Base-by-base conservation (phyloP, 2,888 invertebrate genomes). In the Endomychus coccineus region DNA sequence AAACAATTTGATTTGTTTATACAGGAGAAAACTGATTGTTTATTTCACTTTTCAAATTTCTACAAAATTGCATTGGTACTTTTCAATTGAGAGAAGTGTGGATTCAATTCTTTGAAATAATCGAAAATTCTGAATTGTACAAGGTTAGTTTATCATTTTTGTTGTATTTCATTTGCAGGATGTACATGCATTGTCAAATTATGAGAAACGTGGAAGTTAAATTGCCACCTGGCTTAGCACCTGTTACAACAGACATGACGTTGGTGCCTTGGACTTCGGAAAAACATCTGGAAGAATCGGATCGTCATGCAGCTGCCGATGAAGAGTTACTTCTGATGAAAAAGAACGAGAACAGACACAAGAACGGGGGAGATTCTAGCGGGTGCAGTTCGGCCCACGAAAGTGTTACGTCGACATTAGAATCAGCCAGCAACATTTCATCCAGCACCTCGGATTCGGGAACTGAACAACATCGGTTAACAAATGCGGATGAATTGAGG, bases 141-240 rank as follows among this genome's bases (percentile, higher is more conserved):
- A n/a, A n/a, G 21, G 21, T 7, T 19, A 19, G n/a, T 19, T 19
- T 19, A 6, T 6, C 21, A 6, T 7, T 7, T 19, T 19, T n/a
- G 6, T 7, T 7, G 6, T 7, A 19, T n/a, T 7, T 7, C 21
- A 19, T 36, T 60, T 65, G 59, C 45, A 79, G 79, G 55, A 54
- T 73, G 15, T 79, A 77, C 64, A 66, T 69, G 38, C 74, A 71
- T 42, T 76, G 73, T 50, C 72, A 72, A 52, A 72, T 40, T 9
- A 81, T 81, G 78, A 71, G 73, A 52, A 75, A 80, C 48, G 77
- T 83, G 14, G 75, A 77, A 54, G 75, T 79, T 9, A 77, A 77
- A 48, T 60, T 83, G 42, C 83, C 83, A 13, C 75, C 74, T 29
- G 81, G 81, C 3, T 60, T 83, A 39, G 73, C 65, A 11, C 50